Conservation (phyloP, 2,888 invertebrate species). For the Callosobruchus maculatus region DNA sequence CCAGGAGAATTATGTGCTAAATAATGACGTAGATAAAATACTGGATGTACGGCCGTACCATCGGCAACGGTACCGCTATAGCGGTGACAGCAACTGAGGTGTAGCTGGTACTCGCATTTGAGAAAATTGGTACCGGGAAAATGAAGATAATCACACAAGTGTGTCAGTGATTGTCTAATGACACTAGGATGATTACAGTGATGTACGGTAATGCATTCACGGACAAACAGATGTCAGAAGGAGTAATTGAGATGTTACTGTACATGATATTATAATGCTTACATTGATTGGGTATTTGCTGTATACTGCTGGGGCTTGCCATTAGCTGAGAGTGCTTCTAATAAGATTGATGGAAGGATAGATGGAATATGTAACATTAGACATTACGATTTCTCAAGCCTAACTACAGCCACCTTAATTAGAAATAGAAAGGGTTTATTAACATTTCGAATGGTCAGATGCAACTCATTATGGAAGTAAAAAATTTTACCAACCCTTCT, state of each 20-base stretch:
- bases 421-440: too few species aligned
- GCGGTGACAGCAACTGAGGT: not conserved
- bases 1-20: not conserved
- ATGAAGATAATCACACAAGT: not conserved
- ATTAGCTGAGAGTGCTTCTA: not conserved
- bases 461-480: too few species aligned
- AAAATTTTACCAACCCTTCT: too few species aligned
- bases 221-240: not conserved
- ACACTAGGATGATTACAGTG: not conserved
- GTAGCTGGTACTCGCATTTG: not conserved
- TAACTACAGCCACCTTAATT: too few species aligned
- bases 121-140: not conserved
- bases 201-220: not conserved
- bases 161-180: not conserved
- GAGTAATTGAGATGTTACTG: not conserved
- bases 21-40: not conserved
- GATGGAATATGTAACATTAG: too few species aligned
- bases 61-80: not conserved
- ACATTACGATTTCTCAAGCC: too few species aligned
- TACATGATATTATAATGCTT: not conserved
- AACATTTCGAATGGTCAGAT: too few species aligned
- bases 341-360: too few species aligned
- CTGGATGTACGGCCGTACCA: not conserved
- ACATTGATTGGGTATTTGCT: not conserved
- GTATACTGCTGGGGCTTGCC: not conserved